phyloP scores from a whole-genome alignment of 2,888 invertebrate genomes.

The Falcaria lacertinaria region DNA sequence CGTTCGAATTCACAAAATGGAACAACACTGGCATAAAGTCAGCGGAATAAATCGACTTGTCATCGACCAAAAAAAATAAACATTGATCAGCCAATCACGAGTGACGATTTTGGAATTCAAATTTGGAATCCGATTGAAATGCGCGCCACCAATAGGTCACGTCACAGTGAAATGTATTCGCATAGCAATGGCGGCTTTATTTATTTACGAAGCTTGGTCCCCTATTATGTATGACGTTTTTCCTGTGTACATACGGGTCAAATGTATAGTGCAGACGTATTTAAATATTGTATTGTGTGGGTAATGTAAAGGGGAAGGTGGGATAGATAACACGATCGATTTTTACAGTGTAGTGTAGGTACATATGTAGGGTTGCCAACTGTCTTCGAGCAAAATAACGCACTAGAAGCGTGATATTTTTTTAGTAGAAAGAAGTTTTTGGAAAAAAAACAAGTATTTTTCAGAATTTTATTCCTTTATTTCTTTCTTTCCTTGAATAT shows the following conservation, averaged over 20 bases:
- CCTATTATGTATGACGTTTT: constrained; percentile 29
- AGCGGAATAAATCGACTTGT: constrained; percentile 25
- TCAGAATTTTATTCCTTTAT: too few relatives aligned
- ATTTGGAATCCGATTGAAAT: constrained; percentile 62
- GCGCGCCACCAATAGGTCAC: constrained; percentile 71
- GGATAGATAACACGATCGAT: neutral
- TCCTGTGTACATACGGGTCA: constrained; percentile 20
- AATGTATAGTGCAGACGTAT: neutral
- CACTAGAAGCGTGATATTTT: too few relatives aligned
- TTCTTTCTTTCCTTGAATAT: too few relatives aligned
- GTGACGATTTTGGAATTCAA: constrained; percentile 59
- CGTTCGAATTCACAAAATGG: constrained; percentile 3
- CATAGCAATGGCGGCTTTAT: constrained; percentile 41
- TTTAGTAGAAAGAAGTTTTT: too few relatives aligned
- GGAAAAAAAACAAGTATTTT: too few relatives aligned
- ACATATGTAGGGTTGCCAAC: too few relatives aligned
- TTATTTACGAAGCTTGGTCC: neutral
- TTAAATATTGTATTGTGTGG: constrained; percentile 4
- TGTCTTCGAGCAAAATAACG: too few relatives aligned
- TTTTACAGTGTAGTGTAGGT: constrained; percentile 3
- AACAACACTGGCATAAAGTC: constrained; percentile 1
- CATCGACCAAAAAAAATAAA: constrained; percentile 34
- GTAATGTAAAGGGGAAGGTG: constrained; percentile 9
- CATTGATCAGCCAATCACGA: constrained; percentile 37
- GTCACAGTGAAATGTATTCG: constrained; percentile 68